Conservation (phyloP, 1,140 invertebrate species). For the Bombus waltoni region DNA sequence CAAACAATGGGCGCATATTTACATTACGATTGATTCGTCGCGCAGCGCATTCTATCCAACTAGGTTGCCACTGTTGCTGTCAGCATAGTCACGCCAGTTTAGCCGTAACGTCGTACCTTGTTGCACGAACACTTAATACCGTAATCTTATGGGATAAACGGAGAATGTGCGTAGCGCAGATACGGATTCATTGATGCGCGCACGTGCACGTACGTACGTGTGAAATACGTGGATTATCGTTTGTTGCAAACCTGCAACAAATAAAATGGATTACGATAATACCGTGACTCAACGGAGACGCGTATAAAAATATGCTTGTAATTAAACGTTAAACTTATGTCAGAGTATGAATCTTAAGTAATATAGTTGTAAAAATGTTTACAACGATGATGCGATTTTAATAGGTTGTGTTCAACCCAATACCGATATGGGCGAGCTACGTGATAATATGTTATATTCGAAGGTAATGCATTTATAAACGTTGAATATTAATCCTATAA, state of each 20-base stretch:
- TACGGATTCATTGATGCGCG: neutral
- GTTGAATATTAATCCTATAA: too few relatives aligned
- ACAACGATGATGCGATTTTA: too few relatives aligned
- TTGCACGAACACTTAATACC: slow-evolving; percentile 66
- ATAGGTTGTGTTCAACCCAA: too few relatives aligned
- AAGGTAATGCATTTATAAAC: too few relatives aligned
- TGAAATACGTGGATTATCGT: neutral
- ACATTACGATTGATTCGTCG: slow-evolving; percentile 50
- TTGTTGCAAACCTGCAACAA: neutral
- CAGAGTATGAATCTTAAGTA: too few relatives aligned
- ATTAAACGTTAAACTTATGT: neutral
- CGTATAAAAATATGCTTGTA: neutral
- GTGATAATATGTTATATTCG: too few relatives aligned
- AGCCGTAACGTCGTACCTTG: slow-evolving; percentile 53
- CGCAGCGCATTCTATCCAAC: slow-evolving; percentile 17
- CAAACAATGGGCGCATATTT: slow-evolving; percentile 35
- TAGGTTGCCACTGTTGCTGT: slow-evolving; percentile 33
- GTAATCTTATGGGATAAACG: slow-evolving; percentile 57
- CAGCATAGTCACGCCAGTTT: slow-evolving; percentile 46
- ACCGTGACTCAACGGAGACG: neutral
- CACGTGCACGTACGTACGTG: neutral
- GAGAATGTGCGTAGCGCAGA: slow-evolving; percentile 18
- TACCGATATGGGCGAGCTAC: too few relatives aligned
- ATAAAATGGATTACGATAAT: neutral
- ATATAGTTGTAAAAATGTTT: too few relatives aligned